phyloP scores from a whole-genome alignment of 2,888 invertebrate species.

The Muschampia plurimacula region DNA sequence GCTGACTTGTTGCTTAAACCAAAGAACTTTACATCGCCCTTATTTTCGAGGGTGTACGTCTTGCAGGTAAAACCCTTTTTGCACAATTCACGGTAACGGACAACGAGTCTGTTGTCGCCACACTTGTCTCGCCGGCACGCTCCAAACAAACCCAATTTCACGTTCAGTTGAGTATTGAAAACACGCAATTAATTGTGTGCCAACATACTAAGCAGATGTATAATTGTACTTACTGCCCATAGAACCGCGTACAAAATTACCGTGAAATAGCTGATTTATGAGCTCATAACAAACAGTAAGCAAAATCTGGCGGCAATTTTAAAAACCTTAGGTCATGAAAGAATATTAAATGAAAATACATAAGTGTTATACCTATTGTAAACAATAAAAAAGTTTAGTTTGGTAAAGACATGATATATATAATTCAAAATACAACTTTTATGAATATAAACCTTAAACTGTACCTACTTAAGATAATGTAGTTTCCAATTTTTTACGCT shows the following conservation, averaged over 20 bases:
- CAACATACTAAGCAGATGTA: conserved; percentile 67
- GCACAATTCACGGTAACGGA: conserved; percentile 79
- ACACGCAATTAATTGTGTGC: conserved; percentile 76
- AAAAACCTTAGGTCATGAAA: not conserved
- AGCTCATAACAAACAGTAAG: conserved; percentile 8
- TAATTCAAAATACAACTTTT: not conserved
- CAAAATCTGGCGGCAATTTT: not conserved
- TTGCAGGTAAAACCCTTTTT: conserved; percentile 83
- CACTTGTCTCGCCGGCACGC: conserved; percentile 71
- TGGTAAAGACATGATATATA: not conserved
- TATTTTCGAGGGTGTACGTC: conserved; percentile 55
- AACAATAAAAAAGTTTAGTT: not conserved
- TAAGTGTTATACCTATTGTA: not conserved
- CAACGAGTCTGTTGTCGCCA: conserved; percentile 77
- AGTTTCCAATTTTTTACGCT: not conserved
- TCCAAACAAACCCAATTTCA: conserved; percentile 80
- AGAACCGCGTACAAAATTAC: conserved; percentile 48
- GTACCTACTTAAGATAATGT: not conserved
- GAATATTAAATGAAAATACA: too few relatives aligned
- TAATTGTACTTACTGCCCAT: conserved; percentile 54
- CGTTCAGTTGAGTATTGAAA: conserved; percentile 73
- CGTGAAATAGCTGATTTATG: conserved; percentile 69
- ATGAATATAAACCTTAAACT: not conserved
- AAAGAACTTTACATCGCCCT: conserved; percentile 48
- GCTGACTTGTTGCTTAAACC: conserved; percentile 43